Percentiles rank a stretch among this genome's conserved stretches.
Evolutionary conservation across 2,113 vertebrate genomes (phyloP).

Genomic region (Tamias sibiricus): DNA sequence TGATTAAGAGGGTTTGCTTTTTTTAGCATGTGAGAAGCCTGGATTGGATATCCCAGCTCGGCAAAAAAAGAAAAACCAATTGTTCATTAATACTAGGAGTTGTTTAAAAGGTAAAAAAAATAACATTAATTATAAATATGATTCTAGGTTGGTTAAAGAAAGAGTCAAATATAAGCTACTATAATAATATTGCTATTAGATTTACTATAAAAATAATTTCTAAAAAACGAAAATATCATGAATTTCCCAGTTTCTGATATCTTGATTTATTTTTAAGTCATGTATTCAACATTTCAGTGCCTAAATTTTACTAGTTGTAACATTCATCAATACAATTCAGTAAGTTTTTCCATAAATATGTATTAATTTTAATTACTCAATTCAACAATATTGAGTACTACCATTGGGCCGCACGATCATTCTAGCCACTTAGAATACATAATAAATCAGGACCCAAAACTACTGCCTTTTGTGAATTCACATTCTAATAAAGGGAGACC

Average conservation of each 20-base stretch:
- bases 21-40: too few species aligned
- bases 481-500: not conserved
- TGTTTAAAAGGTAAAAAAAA: not conserved
- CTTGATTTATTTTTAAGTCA: not conserved
- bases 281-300: not conserved
- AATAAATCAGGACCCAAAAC: slow-evolving; percentile 1
- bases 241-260: not conserved
- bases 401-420: not conserved
- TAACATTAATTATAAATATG: not conserved
- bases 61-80: too few species aligned
- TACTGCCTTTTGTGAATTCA: not conserved
- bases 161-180: not conserved
- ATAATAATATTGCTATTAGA: not conserved
- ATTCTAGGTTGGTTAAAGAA: not conserved
- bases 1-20: too few species aligned
- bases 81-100: not conserved
- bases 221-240: not conserved
- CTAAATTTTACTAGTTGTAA: not conserved
- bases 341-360: not conserved
- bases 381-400: not conserved
- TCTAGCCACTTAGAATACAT: not conserved
- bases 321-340: not conserved
- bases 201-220: too few species aligned
- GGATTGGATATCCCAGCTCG: too few species aligned
- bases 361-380: slow-evolving; percentile 30